These are phyloP conservation scores for Oryzias melastigma DNA, from an alignment of 2,113 vertebrate genomes.

Conservation along the genomic window DNA sequence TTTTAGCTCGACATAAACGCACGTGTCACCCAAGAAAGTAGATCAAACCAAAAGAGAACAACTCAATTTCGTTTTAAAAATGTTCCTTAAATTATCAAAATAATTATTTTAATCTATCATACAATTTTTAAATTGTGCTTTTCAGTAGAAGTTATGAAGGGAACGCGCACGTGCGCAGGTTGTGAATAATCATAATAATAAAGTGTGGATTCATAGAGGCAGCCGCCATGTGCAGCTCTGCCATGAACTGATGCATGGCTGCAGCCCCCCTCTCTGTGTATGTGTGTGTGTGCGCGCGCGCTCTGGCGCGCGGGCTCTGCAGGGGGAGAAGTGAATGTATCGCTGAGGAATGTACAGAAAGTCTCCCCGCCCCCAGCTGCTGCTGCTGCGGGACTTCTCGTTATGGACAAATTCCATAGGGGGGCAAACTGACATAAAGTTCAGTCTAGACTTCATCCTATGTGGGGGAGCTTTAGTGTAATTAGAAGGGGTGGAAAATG, in stretches of 20 bases:
- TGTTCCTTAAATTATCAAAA: slow-evolving; percentile 4
- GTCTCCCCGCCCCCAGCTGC: slow-evolving; percentile 58
- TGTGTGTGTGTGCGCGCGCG: slow-evolving; percentile 1
- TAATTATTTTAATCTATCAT: neutral
- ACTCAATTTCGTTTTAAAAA: slow-evolving; percentile 14
- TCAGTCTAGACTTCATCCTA: slow-evolving; percentile 48
- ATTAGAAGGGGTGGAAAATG: slow-evolving; percentile 26
- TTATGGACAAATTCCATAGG: slow-evolving; percentile 74
- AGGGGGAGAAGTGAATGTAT: slow-evolving; percentile 65
- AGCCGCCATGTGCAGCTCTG: slow-evolving; percentile 31
- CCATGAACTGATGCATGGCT: slow-evolving; percentile 58
- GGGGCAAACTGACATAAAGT: slow-evolving; percentile 63
- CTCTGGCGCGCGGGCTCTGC: slow-evolving; percentile 22
- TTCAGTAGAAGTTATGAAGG: slow-evolving; percentile 14
- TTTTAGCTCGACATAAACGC: slow-evolving; percentile 1
- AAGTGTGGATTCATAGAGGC: slow-evolving; percentile 15
- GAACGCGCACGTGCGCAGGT: neutral
- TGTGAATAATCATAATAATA: neutral
- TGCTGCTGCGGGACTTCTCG: slow-evolving; percentile 22
- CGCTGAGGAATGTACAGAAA: slow-evolving; percentile 74
- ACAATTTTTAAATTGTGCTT: slow-evolving; percentile 43
- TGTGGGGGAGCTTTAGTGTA: slow-evolving; percentile 34
- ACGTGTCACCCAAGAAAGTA: neutral
- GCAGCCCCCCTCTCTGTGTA: slow-evolving; percentile 22
- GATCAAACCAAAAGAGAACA: neutral